Evolutionary conservation across 2,888 invertebrate genomes (phyloP), one percentile per base, ranked within the genome.

Genomic region (Himalopsyche kuldschensis): DNA sequence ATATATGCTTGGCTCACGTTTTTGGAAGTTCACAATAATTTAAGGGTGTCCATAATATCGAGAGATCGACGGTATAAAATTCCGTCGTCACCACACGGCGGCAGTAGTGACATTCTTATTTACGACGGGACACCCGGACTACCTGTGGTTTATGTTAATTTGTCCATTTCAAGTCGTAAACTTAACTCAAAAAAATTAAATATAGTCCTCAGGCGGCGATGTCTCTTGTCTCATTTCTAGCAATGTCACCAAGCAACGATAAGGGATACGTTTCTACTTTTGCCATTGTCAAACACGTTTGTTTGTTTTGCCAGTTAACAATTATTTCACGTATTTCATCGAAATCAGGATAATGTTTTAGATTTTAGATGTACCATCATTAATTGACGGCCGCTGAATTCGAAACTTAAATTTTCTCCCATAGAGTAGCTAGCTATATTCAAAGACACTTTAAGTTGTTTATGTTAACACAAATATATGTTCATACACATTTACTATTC

Each of bases 61-160:
- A 30, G 75, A 32, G 55, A 55, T 55, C n/a, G 75, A 75, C 75
- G 27, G 75, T 75, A 17, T 31, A 30, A 81, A 75, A 81, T 75
- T 81, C 75, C 35, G 76, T 77, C 55, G 46, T 81, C 81, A 77
- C 77, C 81, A 46, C 24, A 55, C 55, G 20, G 20, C 75, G 47
- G 31, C 48, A 41, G 35, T 77, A 48, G 81, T 48, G 76, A 81
- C 30, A 35, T 0, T 20, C 24, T 30, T 76, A 81, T 81, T 81
- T 81, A 81, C 47, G 77, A 55, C 55, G 24, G 20, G 55, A 55
- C 55, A 55, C 55, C 55, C 24, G 76, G 47, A 31, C 75, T 69
- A 69, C 75, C 46, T 41, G 31, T 30, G 78, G 82, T 27, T 79
- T 82, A 82, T 82, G 82, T 48, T 82, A 82, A 79, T 82, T 79